Percentiles rank a stretch among this genome's conserved stretches.
These are phyloP conservation scores for Chironomus riparius DNA, from an alignment of 2,888 invertebrate species.

Conservation along the genomic window DNA sequence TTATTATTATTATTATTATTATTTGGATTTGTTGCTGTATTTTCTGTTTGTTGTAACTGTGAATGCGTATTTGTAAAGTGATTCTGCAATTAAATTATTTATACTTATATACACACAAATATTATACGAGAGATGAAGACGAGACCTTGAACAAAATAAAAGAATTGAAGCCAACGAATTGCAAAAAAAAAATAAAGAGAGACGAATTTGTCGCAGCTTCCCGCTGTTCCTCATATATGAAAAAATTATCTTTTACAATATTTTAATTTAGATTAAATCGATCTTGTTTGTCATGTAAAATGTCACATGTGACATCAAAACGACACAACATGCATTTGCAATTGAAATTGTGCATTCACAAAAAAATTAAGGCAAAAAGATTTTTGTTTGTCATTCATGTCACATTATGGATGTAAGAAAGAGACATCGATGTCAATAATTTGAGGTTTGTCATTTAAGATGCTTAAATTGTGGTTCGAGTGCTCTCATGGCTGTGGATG, in stretches of 20 bases:
- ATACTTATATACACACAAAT: not conserved
- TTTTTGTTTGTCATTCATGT: not conserved
- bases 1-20: not conserved
- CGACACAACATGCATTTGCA: not conserved
- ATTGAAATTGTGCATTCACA: not conserved
- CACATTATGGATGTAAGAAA: not conserved
- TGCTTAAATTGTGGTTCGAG: too few relatives aligned
- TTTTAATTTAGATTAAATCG: not conserved
- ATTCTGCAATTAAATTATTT: constrained; percentile 3
- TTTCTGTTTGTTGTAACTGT: not conserved
- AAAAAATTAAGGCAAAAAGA: not conserved
- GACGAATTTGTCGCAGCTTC: not conserved
- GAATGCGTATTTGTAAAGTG: not conserved
- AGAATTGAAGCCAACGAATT: not conserved
- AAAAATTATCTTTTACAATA: not conserved
- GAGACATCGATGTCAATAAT: too few relatives aligned
- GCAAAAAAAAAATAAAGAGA: too few relatives aligned
- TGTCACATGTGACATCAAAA: not conserved
- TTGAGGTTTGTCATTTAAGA: too few relatives aligned
- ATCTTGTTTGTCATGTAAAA: not conserved
- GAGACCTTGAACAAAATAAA: not conserved
- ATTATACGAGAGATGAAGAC: too few relatives aligned
- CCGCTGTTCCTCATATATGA: not conserved
- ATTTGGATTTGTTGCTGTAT: not conserved
- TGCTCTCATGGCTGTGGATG: too few relatives aligned